Base-by-base conservation (phyloP, 2,113 vertebrate genomes). In the Ictalurus punctatus region DNA sequence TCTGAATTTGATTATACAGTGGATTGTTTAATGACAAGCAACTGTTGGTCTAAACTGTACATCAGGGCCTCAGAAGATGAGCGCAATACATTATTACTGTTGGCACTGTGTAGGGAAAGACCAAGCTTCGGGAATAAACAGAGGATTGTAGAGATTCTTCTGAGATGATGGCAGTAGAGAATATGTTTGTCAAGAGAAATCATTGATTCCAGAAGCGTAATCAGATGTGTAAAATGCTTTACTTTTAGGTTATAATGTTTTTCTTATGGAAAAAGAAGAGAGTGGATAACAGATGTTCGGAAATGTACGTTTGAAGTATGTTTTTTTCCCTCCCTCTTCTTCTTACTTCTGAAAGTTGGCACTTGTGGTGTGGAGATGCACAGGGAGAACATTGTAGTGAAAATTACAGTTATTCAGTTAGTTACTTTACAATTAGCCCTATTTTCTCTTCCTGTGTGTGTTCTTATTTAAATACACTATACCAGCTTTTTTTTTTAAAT, bases 1-100 rank as follows among this genome's bases (percentile, higher is more conserved):
- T 88, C 4, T 34, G 21, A 71, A 73, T 74, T 59, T 84, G 27
- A 61, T 88, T 63, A 4, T n/a, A 73, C 8, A 9, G 91, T 86
- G 87, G 73, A 74, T 37, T 90, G 87, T 86, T 90, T 91, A 93
- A 92, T 90, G 84, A 83, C 91, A 89, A 92, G 71, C 89, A 89
- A 90, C 91, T 92, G 85, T 92, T 92, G 90, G 90, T 54, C 86
- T 90, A 93, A 93, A 91, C 92, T 89, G 90, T 86, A 85, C 91
- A 92, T 86, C 89, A 91, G 90, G 91, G 71, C 61, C 88, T 90
- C 87, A 90, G 86, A 93, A 90, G 85, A 88, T 89, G 92, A 89
- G 83, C 88, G 67, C 93, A 87, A 37, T 79, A 83, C 91, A 88
- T 93, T 91, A 71, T 79, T 71, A 73, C 23, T 37, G 34, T 54